These are phyloP conservation scores for Aptenodytes patagonicus DNA, from an alignment of 2,113 vertebrate species.

Conservation along the genomic window DNA sequence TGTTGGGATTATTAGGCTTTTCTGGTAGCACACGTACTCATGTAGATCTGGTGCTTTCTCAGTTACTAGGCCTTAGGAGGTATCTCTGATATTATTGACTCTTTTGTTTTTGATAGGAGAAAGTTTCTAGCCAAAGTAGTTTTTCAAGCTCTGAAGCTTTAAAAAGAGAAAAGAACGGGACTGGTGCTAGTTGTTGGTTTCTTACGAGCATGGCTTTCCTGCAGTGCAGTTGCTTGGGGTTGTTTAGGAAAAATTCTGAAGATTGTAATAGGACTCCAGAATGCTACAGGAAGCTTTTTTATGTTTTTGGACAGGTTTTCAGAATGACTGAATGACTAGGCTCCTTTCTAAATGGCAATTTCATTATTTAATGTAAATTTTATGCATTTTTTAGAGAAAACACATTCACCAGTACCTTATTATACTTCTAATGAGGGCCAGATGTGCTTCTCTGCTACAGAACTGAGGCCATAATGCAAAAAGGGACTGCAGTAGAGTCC, in stretches of 20 bases:
- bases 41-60: not conserved
- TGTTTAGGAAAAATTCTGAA: not conserved
- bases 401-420: not conserved
- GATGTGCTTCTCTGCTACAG: not conserved
- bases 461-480: not conserved
- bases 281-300: not conserved
- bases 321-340: not conserved
- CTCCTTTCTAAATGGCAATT: not conserved
- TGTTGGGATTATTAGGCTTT: not conserved
- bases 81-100: not conserved
- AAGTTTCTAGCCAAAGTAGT: not conserved
- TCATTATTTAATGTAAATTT: not conserved
- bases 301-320: not conserved
- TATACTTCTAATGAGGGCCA: not conserved
- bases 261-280: not conserved
- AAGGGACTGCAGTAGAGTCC: not conserved
- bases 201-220: not conserved
- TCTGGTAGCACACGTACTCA: not conserved
- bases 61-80: not conserved
- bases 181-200: not conserved
- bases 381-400: not conserved
- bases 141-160: not conserved
- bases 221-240: not conserved
- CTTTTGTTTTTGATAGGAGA: not conserved
- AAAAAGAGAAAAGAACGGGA: not conserved